Evolutionary conservation across 1,140 invertebrate species (phyloP), one percentile per base, ranked within the genome.

Genomic region (Papilio glaucus): DNA sequence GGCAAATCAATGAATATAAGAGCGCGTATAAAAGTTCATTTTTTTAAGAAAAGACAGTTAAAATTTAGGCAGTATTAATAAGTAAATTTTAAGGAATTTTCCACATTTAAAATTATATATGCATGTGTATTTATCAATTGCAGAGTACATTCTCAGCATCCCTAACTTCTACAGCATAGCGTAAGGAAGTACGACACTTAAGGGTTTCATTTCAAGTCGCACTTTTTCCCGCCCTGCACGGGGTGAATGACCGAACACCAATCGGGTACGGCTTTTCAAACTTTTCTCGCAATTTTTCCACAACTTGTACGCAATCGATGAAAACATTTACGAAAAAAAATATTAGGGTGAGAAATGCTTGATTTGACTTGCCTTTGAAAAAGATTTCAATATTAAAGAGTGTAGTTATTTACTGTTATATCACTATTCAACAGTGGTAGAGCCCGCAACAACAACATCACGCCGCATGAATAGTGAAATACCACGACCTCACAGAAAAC

Each of bases 301-400:
- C 39, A 77, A 78, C 76, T 77, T 76, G 71, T 63, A 63, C 37
- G 15, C 74, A 82, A 81, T 85, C 82, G 80, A 86, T 84, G 79
- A 79, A 77, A 82, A 83, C 77, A 84, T 81, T 82, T 82, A 72
- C 73, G 8, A 18, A 18, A 18, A 37, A 33, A 33, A 13, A 13
- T n/a, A 26, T 8, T 5, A 33, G 26, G 9, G 7, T 60, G 57
- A 60, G 29, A 4, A 33, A 33, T 15, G 13, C 57, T 60, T 4
- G 4, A 2, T 1, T 26, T 15, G 18, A 21, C 15, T 18, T 18
- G 12, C 5, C 0, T n/a, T n/a, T 18, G 15, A 18, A 41, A 65
- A 62, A 72, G 53, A 45, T 45, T 18, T n/a, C 4, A 41, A 41
- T 41, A 12, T 41, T n/a, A n/a, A n/a, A n/a, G n/a, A n/a, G n/a